A percentile compares a stretch with the other conserved stretches of the same genome.
phyloP scores from a whole-genome alignment of 1,140 invertebrate species.

The Cheumatopsyche charites region DNA sequence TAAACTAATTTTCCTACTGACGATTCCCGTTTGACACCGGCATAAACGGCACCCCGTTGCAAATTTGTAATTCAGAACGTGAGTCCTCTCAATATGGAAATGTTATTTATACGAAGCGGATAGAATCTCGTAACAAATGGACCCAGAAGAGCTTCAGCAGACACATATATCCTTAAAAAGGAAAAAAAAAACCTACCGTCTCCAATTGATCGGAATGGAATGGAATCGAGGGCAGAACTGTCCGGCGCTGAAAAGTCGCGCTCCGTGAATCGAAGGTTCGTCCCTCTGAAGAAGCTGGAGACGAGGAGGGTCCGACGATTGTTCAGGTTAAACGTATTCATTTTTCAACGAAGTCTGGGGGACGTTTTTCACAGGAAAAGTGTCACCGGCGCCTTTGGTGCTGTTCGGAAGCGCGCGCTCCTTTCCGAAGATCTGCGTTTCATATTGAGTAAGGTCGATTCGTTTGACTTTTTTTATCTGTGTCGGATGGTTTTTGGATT shows the following conservation, averaged over 20 bases:
- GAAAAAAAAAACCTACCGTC: background rate
- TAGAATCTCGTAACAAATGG: background rate
- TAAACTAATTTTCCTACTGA: no score
- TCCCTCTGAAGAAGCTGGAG: no score
- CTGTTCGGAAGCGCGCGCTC: no score
- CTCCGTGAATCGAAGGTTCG: background rate
- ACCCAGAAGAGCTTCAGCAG: background rate
- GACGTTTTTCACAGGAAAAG: background rate
- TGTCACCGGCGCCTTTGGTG: background rate
- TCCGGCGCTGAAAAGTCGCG: background rate
- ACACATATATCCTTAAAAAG: background rate
- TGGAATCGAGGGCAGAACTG: background rate
- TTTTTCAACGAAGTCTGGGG: slow-evolving; percentile 12
- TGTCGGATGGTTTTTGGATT: no score
- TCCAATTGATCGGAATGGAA: slow-evolving; percentile 14
- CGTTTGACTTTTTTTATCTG: no score
- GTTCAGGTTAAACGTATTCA: slow-evolving; percentile 26
- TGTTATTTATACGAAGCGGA: no score
- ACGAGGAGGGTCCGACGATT: background rate
- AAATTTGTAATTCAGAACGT: no score
- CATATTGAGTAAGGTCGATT: no score
- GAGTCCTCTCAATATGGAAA: no score
- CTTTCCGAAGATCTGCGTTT: no score
- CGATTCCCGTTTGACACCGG: no score
- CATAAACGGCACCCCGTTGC: no score